Conservation (phyloP, 2,888 invertebrate genomes). For the Harmothoe impar region DNA sequence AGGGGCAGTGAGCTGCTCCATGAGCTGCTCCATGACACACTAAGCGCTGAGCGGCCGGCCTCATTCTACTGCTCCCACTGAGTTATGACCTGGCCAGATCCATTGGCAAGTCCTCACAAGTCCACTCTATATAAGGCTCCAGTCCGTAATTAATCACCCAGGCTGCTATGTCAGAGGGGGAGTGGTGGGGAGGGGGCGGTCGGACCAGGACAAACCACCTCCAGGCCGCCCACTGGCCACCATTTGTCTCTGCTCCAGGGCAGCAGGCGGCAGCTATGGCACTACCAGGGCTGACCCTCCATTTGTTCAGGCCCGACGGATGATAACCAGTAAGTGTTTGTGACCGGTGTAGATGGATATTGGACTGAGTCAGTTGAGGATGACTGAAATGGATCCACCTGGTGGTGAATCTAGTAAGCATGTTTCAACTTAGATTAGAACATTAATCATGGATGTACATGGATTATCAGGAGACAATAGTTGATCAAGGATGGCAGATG, state of each 20-base stretch:
- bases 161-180: neutral
- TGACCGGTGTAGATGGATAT: too few relatives aligned
- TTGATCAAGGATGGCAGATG: too few relatives aligned
- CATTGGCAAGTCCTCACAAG: constrained; percentile 17
- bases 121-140: neutral
- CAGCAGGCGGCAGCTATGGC: neutral
- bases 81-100: constrained; percentile 7
- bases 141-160: neutral
- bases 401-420: too few relatives aligned
- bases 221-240: neutral
- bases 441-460: too few relatives aligned
- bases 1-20: too few relatives aligned
- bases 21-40: too few relatives aligned
- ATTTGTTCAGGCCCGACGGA: neutral
- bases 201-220: neutral
- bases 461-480: too few relatives aligned
- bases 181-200: neutral
- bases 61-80: neutral
- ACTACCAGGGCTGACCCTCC: neutral
- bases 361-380: too few relatives aligned
- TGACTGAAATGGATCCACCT: too few relatives aligned
- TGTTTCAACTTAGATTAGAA: too few relatives aligned
- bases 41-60: too few relatives aligned
- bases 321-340: too few relatives aligned
- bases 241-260: neutral